Evolutionary conservation across 2,113 vertebrate genomes (phyloP).

Genomic region (Scomber japonicus): DNA sequence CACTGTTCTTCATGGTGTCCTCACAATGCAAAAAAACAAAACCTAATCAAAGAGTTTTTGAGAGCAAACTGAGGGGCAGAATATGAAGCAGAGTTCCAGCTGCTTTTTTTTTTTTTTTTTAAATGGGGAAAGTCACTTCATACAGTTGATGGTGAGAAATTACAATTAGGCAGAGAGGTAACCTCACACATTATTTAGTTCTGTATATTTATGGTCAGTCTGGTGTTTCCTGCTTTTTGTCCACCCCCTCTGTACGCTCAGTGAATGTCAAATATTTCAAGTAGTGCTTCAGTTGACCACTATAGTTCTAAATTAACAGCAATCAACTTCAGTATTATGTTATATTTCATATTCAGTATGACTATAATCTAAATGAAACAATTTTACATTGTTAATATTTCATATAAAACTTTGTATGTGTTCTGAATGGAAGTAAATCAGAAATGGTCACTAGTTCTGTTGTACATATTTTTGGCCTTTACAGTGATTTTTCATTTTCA

Average conservation of each 20-base stretch:
- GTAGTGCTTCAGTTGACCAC: neutral
- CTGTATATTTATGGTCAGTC: too few species aligned
- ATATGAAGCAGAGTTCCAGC: too few species aligned
- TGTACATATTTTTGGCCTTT: neutral
- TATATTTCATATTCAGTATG: neutral
- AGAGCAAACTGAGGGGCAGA: too few species aligned
- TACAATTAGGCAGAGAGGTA: neutral
- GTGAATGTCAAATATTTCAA: neutral
- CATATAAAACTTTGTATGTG: slow-evolving; percentile 1
- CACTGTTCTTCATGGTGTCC: neutral
- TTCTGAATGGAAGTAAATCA: slow-evolving; percentile 19
- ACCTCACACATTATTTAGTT: too few species aligned
- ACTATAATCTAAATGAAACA: neutral
- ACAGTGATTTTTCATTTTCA: neutral
- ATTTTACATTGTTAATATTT: slow-evolving; percentile 8
- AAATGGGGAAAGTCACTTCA: too few species aligned
- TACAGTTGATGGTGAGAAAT: too few species aligned
- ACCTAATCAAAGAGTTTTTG: too few species aligned
- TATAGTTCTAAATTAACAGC: neutral
- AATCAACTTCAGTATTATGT: neutral
- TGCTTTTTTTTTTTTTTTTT: too few species aligned
- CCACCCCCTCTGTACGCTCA: neutral
- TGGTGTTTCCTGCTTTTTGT: neutral
- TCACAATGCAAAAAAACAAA: neutral
- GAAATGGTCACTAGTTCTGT: neutral